A percentile compares a stretch with the other conserved stretches of the same genome.
phyloP scores from a whole-genome alignment of 2,113 vertebrate genomes.

The Ranitomeya imitator region DNA sequence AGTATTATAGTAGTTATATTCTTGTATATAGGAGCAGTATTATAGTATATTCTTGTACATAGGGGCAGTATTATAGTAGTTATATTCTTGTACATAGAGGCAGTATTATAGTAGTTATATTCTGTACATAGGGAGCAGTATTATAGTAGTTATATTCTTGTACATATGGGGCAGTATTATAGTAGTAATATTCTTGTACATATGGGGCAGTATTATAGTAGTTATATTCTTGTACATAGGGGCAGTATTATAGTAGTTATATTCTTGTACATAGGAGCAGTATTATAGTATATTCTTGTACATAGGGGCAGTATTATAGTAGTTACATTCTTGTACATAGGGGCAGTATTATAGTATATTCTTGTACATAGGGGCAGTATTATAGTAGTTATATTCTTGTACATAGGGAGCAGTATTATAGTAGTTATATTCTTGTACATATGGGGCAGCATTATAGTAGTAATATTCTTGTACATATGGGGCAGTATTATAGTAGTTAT shows the following conservation, averaged over 20 bases:
- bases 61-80: no score
- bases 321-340: background rate
- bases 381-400: background rate
- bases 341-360: background rate
- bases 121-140: background rate
- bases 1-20: no score
- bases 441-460: background rate
- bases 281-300: constrained; percentile 6
- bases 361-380: background rate
- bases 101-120: constrained; percentile 1
- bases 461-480: background rate
- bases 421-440: background rate
- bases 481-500: constrained; percentile 1
- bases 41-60: no score
- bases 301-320: background rate
- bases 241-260: background rate
- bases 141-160: no score
- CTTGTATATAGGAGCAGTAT: no score
- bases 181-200: no score
- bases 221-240: background rate
- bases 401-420: background rate
- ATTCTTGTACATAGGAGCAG: background rate
- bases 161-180: no score
- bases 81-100: background rate
- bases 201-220: background rate